Percentiles rank a stretch among this genome's conserved stretches.
Evolutionary conservation across 2,888 invertebrate genomes (phyloP).

Genomic region (Ectropis crepuscularia): DNA sequence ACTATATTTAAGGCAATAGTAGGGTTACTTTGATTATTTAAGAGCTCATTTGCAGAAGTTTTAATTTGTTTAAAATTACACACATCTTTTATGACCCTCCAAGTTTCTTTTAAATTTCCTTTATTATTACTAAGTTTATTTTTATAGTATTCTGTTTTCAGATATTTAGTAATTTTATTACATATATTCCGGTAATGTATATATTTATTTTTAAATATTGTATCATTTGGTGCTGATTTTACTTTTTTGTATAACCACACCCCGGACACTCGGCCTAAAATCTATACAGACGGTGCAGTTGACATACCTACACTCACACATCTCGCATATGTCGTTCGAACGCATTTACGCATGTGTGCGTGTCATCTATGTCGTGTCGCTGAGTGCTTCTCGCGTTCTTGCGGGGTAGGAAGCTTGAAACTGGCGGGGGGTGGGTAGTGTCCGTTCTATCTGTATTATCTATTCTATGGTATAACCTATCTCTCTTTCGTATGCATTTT

Average conservation of each 20-base stretch:
- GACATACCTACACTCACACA: no score
- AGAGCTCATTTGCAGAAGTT: neutral
- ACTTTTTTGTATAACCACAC: neutral
- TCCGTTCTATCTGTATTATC: no score
- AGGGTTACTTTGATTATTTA: neutral
- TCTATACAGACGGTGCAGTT: no score
- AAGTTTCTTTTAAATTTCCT: neutral
- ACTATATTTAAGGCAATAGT: neutral
- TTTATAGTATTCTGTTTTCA: conserved; percentile 6
- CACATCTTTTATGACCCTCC: neutral
- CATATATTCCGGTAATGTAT: conserved; percentile 5
- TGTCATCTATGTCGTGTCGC: no score
- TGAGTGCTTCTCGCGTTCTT: no score
- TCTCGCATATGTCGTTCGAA: no score
- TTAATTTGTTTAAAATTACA: neutral
- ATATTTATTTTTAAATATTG: neutral
- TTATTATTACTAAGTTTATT: neutral
- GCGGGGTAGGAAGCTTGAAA: no score
- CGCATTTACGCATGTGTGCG: no score
- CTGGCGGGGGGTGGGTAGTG: no score
- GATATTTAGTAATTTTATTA: conserved; percentile 2
- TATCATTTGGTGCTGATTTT: neutral
- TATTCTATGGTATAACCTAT: no score
- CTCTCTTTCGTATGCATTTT: conserved; percentile 1
- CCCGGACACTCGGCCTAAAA: no score